Percentiles rank a stretch among this genome's conserved stretches.
Conservation (phyloP, 2,888 invertebrate species). For the Mimumesa dahlbomi region DNA sequence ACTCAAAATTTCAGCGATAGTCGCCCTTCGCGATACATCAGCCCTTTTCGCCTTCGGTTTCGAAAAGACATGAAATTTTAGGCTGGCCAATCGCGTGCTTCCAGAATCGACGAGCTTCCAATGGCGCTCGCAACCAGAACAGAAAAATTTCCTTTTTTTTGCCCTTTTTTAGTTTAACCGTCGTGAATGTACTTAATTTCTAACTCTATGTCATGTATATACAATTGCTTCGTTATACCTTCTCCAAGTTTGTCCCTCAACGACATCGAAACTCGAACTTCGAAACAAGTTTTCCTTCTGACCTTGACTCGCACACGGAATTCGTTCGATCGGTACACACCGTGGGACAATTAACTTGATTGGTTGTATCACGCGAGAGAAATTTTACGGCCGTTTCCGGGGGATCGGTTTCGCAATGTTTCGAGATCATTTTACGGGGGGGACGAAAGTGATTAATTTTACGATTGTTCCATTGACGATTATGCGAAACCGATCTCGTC, state of each 20-base stretch:
- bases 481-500: slow-evolving; percentile 29
- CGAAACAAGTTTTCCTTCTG: slow-evolving; percentile 31
- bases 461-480: slow-evolving; percentile 5
- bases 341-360: neutral
- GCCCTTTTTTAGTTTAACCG: too few species aligned
- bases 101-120: slow-evolving; percentile 69
- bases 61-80: slow-evolving; percentile 75
- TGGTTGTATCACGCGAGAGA: neutral
- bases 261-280: slow-evolving; percentile 40
- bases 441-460: neutral
- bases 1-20: slow-evolving; percentile 60
- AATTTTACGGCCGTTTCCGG: neutral
- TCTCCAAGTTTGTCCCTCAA: slow-evolving; percentile 27
- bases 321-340: slow-evolving; percentile 56
- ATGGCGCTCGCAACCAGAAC: slow-evolving; percentile 50
- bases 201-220: slow-evolving; percentile 48
- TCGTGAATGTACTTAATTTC: slow-evolving; percentile 28
- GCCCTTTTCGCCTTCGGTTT: slow-evolving; percentile 72
- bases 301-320: slow-evolving; percentile 37
- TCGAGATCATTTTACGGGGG: neutral
- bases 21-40: slow-evolving; percentile 64
- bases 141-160: too few species aligned
- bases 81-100: slow-evolving; percentile 72
- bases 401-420: neutral
- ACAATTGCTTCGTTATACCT: slow-evolving; percentile 41